Evolutionary conservation across 2,888 invertebrate species (phyloP).

Genomic region (Eudasyphora cyanicolor): DNA sequence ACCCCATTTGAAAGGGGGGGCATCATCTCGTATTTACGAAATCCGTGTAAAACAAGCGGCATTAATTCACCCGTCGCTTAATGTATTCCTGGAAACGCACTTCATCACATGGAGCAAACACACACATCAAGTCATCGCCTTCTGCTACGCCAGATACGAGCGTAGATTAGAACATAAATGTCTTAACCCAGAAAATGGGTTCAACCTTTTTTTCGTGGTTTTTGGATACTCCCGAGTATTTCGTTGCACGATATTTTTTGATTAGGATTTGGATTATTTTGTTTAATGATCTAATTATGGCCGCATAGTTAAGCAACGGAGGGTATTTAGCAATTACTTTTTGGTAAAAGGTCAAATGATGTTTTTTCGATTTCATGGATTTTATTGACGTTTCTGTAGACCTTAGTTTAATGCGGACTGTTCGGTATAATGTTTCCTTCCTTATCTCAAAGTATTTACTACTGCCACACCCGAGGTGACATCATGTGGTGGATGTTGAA

Average conservation of each 20-base stretch:
- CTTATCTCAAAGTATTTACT: neutral
- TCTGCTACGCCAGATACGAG: neutral
- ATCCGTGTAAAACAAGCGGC: slow-evolving; percentile 43
- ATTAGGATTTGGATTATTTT: neutral
- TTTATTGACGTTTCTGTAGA: neutral
- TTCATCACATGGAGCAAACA: neutral
- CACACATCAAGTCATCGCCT: neutral
- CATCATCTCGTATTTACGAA: slow-evolving; percentile 18
- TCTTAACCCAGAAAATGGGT: neutral
- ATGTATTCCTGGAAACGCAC: slow-evolving; percentile 20
- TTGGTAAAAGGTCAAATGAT: neutral
- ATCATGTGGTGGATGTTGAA: neutral
- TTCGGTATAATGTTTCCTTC: neutral
- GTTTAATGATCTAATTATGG: slow-evolving; percentile 11
- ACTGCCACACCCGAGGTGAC: neutral
- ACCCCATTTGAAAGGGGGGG: slow-evolving; percentile 33
- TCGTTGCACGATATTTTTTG: neutral
- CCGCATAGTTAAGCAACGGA: neutral
- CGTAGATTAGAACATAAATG: neutral
- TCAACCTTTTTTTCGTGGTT: slow-evolving; percentile 3
- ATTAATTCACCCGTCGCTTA: slow-evolving; percentile 31
- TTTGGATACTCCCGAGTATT: neutral
- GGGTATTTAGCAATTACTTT: neutral
- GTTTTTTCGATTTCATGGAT: neutral
- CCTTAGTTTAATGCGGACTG: neutral